A percentile compares a stretch with the other conserved stretches of the same genome.
phyloP scores from a whole-genome alignment of 2,888 invertebrate species.

The Agrotis puta region DNA sequence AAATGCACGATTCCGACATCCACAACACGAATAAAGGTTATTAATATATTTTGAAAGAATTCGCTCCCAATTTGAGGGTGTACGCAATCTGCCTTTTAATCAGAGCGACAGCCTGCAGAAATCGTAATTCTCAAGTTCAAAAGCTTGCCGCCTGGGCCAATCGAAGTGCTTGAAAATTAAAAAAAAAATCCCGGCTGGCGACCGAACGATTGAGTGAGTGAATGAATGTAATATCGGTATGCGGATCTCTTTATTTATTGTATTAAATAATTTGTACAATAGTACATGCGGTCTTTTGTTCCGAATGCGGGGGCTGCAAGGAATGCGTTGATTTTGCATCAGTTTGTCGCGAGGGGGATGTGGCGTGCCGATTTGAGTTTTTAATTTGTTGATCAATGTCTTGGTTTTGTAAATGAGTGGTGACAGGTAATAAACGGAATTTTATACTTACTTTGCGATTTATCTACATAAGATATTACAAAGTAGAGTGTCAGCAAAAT shows the following conservation, averaged over 20 bases:
- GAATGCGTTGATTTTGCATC: constrained; percentile 70
- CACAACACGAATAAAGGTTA: constrained; percentile 62
- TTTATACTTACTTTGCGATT: too few relatives aligned
- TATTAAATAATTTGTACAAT: constrained; percentile 84
- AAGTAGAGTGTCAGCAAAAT: too few relatives aligned
- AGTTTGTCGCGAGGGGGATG: constrained; percentile 59
- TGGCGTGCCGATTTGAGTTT: constrained; percentile 52
- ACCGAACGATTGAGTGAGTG: constrained; percentile 80
- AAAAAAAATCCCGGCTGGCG: constrained; percentile 74
- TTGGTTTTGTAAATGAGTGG: constrained; percentile 23
- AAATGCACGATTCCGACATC: constrained; percentile 63
- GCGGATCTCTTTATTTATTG: constrained; percentile 87
- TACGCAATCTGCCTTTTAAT: constrained; percentile 68
- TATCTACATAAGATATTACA: too few relatives aligned
- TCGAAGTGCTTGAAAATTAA: constrained; percentile 82
- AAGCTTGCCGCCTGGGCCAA: constrained; percentile 87
- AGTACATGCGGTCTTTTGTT: constrained; percentile 77
- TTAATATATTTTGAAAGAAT: constrained; percentile 67
- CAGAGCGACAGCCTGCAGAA: constrained; percentile 69
- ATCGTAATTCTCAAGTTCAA: constrained; percentile 77
- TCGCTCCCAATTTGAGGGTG: constrained; percentile 67
- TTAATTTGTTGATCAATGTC: constrained; percentile 58
- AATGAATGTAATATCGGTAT: constrained; percentile 83
- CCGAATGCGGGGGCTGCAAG: constrained; percentile 81
- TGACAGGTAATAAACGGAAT: constrained; percentile 20